These are phyloP conservation scores for Diachasmimorpha longicaudata DNA, from an alignment of 1,140 invertebrate species.

Conservation along the genomic window DNA sequence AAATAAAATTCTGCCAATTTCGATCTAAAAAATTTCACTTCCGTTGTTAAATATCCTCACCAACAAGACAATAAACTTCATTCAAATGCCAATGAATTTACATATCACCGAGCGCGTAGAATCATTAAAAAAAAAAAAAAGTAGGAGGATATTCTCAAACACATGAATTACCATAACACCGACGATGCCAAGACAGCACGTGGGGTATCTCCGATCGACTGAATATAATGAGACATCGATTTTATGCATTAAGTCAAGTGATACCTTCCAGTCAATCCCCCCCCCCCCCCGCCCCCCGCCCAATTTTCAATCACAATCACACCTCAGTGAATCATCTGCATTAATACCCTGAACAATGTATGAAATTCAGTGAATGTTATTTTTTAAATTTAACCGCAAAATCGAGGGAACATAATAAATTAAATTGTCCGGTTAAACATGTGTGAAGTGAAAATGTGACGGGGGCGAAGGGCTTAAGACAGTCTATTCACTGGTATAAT, in stretches of 20 bases:
- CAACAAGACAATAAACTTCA: neutral
- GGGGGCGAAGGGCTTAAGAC: slow-evolving; percentile 7
- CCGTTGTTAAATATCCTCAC: neutral
- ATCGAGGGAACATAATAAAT: no score
- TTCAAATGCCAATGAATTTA: neutral
- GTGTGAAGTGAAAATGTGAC: neutral
- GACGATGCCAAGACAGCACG: neutral
- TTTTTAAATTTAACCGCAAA: no score
- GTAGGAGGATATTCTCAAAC: slow-evolving; percentile 5
- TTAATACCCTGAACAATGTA: neutral
- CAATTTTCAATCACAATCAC: neutral
- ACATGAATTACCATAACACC: neutral
- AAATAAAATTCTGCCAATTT: no score
- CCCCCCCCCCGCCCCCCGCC: slow-evolving; percentile 1
- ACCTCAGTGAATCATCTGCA: neutral
- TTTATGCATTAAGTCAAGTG: slow-evolving; percentile 5
- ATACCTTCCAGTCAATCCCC: neutral
- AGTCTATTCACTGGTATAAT: neutral
- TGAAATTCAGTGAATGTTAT: neutral
- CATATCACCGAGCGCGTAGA: neutral
- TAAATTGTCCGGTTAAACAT: neutral
- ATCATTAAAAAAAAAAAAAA: neutral
- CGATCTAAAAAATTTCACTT: neutral
- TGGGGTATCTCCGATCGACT: neutral
- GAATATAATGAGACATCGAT: slow-evolving; percentile 5